A percentile compares a stretch with the other conserved stretches of the same genome.
Conservation (phyloP, 2,797 vertebrate species). For the Jordanella pulchra region DNA sequence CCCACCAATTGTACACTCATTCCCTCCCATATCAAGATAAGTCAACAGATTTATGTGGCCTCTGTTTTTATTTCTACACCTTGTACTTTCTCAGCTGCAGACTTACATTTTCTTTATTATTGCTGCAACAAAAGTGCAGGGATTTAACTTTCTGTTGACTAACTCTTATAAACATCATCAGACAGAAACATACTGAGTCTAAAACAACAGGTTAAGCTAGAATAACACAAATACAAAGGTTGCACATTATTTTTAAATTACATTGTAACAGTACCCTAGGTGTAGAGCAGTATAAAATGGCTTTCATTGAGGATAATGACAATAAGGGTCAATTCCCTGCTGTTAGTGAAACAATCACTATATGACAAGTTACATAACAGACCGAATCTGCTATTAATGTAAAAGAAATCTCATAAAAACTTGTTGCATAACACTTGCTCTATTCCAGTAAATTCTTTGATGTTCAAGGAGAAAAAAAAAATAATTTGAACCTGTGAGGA, state of each 20-base stretch:
- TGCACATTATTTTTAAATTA: slow-evolving; percentile 36
- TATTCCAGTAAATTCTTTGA: slow-evolving; percentile 77
- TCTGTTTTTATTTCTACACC: slow-evolving; percentile 4
- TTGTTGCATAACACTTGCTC: slow-evolving; percentile 64
- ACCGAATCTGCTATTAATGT: slow-evolving; percentile 71
- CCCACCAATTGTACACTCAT: too few relatives aligned
- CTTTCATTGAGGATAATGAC: slow-evolving; percentile 38
- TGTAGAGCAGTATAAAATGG: slow-evolving; percentile 44
- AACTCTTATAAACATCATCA: slow-evolving; percentile 22
- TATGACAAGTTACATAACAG: slow-evolving; percentile 70
- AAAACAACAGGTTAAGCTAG: slow-evolving; percentile 40
- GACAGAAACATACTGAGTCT: slow-evolving; percentile 37
- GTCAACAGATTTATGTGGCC: neutral
- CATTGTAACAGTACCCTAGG: slow-evolving; percentile 47
- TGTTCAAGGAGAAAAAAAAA: slow-evolving; percentile 54
- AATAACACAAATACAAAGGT: slow-evolving; percentile 36
- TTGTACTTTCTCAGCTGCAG: neutral
- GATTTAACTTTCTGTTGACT: slow-evolving; percentile 8
- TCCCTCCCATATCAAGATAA: too few relatives aligned
- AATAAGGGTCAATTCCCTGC: slow-evolving; percentile 45
- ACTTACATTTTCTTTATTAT: slow-evolving; percentile 19
- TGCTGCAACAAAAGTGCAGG: slow-evolving; percentile 25
- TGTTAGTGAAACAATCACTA: slow-evolving; percentile 67
- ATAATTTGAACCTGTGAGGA: slow-evolving; percentile 70
- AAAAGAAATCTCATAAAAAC: slow-evolving; percentile 69